Percentiles rank a stretch among this genome's conserved stretches.
phyloP scores from a whole-genome alignment of 2,888 invertebrate species.

The Sturmia bella region DNA sequence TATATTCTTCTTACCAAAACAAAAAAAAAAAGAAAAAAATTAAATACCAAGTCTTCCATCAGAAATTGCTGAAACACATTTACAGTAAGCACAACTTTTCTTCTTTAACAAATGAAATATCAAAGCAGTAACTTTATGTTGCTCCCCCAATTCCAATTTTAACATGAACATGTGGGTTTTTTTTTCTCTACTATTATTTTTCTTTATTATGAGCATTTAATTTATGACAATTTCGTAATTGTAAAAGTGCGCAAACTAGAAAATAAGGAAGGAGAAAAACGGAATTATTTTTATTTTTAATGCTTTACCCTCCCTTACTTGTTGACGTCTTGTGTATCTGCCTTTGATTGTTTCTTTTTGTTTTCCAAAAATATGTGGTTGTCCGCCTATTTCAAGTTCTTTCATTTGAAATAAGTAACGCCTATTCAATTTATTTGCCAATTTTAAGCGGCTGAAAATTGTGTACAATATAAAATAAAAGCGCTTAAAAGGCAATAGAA shows the following conservation, averaged over 20 bases:
- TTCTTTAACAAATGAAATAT: too few relatives aligned
- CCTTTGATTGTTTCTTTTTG: not conserved
- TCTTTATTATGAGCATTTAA: conserved; percentile 21
- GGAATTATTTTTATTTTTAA: conserved; percentile 35
- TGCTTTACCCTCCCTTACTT: conserved; percentile 16
- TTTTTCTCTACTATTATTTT: not conserved
- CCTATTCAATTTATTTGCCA: conserved; percentile 67
- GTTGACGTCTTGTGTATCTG: not conserved
- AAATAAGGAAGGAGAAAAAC: not conserved
- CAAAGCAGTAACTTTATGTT: too few relatives aligned
- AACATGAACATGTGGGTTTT: too few relatives aligned
- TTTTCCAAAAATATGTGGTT: conserved; percentile 46
- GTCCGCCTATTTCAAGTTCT: conserved; percentile 67
- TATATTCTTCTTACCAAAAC: not conserved
- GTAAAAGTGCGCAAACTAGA: conserved; percentile 1
- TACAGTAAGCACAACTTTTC: too few relatives aligned
- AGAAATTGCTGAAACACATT: too few relatives aligned
- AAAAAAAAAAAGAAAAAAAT: conserved; percentile 7
- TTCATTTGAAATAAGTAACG: conserved; percentile 67
- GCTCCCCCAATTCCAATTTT: too few relatives aligned
- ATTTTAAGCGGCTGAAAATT: conserved; percentile 52
- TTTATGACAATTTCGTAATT: conserved; percentile 62
- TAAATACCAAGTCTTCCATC: not conserved
- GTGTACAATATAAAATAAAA: conserved; percentile 32
- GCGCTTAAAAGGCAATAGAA: conserved; percentile 32